Base-by-base conservation (phyloP, 2,888 invertebrate species). In the Eristalis tenax region DNA sequence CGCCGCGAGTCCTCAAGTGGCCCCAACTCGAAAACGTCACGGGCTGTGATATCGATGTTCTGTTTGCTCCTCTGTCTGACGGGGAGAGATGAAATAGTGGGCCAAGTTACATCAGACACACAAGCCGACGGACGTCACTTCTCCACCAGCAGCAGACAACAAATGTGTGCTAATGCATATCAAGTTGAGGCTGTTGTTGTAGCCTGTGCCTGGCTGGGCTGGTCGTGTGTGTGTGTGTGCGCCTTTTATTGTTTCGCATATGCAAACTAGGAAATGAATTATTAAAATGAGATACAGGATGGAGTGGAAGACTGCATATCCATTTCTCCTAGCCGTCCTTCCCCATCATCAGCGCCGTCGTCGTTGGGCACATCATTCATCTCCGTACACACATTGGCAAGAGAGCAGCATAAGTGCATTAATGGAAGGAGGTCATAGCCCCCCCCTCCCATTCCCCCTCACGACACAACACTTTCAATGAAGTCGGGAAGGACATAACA, bases 251-350 rank as follows among this genome's bases (percentile, higher is more conserved):
- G 86, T 78, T 83, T 83, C 86, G 78, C 83, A 83, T 83, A 86
- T 86, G 86, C 86, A 86, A 86, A 86, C 86, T 86, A 86, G 83
- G 78, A 86, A 86, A 86, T 86, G 86, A 86, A 86, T 86, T 86
- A 86, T 86, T 86, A 79, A 86, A 86, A 86, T 79, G 83, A 86
- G 83, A 86, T 83, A 79, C 86, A 75, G 78, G 76, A 82, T 78
- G 61, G 74, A 86, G 86, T 83, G 83, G 78, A 74, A 83, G 83
- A 66, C 59, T 70, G 74, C 66, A 82, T 50, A 50, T 18, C 18
- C 70, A 78, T 84, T 63, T 38, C 63, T 69, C 73, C 64, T 43
- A 65, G 22, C 68, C 75, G 71, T 79, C 64, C 40, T 56, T 40
- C 26, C 65, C 50, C 59, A 57, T 74, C 65, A 28, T 63, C 32